phyloP scores from a whole-genome alignment of 2,113 vertebrate species.

The Catagonus wagneri region DNA sequence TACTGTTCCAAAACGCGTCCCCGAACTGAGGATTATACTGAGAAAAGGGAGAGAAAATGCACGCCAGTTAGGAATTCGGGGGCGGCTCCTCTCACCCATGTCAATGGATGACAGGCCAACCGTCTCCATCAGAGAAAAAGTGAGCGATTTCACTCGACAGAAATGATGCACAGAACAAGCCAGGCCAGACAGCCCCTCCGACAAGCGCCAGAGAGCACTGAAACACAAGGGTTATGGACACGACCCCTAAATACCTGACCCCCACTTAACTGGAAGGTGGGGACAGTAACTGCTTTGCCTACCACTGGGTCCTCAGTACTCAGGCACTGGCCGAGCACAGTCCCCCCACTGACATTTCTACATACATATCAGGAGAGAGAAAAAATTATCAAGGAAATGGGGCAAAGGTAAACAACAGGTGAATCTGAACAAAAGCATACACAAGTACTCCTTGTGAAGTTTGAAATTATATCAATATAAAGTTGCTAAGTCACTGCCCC shows the following conservation, averaged over 20 bases:
- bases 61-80: neutral
- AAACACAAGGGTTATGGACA: neutral
- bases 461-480: neutral
- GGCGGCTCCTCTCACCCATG: neutral
- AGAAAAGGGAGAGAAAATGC: constrained; percentile 20
- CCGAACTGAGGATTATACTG: constrained; percentile 98
- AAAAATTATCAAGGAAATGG: neutral
- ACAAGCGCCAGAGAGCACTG: neutral
- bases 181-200: neutral
- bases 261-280: neutral
- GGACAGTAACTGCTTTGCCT: neutral
- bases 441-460: neutral
- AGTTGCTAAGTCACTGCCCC: neutral
- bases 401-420: neutral
- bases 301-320: neutral
- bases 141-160: neutral
- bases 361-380: neutral
- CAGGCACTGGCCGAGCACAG: neutral
- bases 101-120: neutral
- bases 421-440: neutral
- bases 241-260: neutral
- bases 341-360: neutral
- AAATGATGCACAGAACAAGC: neutral
- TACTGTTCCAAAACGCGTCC: constrained; percentile 98
- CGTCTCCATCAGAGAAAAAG: neutral